phyloP scores from a whole-genome alignment of 1,140 invertebrate species.

The Thereuonema tuberculata region DNA sequence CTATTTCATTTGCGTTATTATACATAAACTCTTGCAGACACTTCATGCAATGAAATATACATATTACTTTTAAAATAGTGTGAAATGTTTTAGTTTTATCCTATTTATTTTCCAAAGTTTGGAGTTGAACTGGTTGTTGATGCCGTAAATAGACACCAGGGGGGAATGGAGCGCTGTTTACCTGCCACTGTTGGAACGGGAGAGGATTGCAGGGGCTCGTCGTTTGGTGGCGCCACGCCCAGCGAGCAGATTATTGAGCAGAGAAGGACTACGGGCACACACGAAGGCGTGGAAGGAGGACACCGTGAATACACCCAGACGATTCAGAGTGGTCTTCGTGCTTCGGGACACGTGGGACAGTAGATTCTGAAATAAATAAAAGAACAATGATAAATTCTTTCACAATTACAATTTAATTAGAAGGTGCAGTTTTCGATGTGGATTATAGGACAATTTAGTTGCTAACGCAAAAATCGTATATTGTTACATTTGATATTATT shows the following conservation, averaged over 20 bases:
- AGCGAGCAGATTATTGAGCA: conserved; percentile 80
- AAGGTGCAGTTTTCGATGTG: background rate
- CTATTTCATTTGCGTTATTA: no score
- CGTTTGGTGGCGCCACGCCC: conserved; percentile 78
- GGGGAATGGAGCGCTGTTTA: no score
- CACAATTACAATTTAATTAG: background rate
- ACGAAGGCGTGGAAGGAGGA: conserved; percentile 96
- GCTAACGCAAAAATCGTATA: no score
- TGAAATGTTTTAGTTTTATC: no score
- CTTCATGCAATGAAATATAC: no score
- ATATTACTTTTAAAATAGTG: no score
- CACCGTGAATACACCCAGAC: conserved; percentile 91
- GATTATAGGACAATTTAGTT: no score
- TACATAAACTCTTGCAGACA: no score
- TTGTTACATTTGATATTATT: no score
- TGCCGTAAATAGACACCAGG: no score
- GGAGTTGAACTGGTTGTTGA: no score
- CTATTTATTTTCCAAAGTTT: no score
- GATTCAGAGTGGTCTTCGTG: conserved; percentile 87
- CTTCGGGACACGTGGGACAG: conserved; percentile 87
- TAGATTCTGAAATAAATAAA: conserved; percentile 53
- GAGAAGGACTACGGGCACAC: conserved; percentile 79
- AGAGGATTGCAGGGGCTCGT: conserved; percentile 51
- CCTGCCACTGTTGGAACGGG: conserved; percentile 68
- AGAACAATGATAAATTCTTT: conserved; percentile 1